Percentiles rank a stretch among this genome's conserved stretches.
phyloP scores from a whole-genome alignment of 2,888 invertebrate genomes.

The Pilophorus perplexus region DNA sequence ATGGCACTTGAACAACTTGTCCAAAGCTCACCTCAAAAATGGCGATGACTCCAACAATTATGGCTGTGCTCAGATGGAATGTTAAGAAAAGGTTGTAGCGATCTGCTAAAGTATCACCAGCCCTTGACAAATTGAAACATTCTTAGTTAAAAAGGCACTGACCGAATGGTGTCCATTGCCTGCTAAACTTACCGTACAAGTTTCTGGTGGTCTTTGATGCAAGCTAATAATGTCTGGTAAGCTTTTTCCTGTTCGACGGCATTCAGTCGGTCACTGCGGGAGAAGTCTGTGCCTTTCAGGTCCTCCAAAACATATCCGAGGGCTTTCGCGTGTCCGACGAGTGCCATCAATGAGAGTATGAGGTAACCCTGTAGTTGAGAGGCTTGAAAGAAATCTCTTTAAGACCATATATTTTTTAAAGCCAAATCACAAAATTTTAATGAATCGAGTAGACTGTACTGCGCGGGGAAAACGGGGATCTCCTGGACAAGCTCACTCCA shows the following conservation, averaged over 20 bases:
- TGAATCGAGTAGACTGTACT: too few relatives aligned
- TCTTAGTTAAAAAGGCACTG: neutral
- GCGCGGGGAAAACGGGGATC: too few relatives aligned
- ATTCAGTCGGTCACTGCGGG: neutral
- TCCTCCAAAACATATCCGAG: conserved; percentile 6
- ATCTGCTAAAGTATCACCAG: conserved; percentile 23
- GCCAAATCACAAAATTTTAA: too few relatives aligned
- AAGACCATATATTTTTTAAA: too few relatives aligned
- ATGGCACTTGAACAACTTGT: too few relatives aligned
- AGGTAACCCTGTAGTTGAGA: conserved; percentile 12
- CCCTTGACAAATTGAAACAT: neutral
- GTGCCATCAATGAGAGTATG: conserved; percentile 17
- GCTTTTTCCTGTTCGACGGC: neutral
- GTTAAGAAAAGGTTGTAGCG: conserved; percentile 17
- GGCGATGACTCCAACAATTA: conserved; percentile 7
- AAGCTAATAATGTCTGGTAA: conserved; percentile 10
- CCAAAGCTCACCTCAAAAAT: conserved; percentile 24
- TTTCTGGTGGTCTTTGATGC: conserved; percentile 23
- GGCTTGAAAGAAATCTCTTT: too few relatives aligned
- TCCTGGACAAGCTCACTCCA: too few relatives aligned
- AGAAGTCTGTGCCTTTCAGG: conserved; percentile 9
- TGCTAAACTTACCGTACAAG: conserved; percentile 9
- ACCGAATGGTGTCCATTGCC: neutral
- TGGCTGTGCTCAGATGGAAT: conserved; percentile 16
- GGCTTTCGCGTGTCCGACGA: neutral